Conservation (phyloP, 2,888 invertebrate genomes). For the Sthenelais limicola region DNA sequence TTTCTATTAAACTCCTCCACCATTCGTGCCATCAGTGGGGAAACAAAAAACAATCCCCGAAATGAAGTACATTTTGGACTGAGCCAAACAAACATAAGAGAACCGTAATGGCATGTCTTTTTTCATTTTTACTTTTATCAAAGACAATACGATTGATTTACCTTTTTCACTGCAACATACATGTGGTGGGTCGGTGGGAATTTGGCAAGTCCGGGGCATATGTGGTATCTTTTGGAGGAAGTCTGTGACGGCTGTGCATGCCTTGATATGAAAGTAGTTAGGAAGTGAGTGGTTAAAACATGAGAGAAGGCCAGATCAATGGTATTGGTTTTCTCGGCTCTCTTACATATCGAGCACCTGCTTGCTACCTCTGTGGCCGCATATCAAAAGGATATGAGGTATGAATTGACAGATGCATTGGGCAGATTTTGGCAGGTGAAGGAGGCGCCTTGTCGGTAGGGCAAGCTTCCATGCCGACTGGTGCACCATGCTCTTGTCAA, state of each 20-base stretch:
- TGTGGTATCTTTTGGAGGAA: not conserved
- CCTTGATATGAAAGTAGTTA: not conserved
- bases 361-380: not conserved
- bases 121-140: too few relatives aligned
- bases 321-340: constrained; percentile 23
- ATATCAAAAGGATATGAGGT: constrained; percentile 9
- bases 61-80: too few relatives aligned
- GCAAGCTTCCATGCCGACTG: too few relatives aligned
- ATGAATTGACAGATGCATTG: not conserved
- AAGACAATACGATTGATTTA: constrained; percentile 29
- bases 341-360: not conserved
- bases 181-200: constrained; percentile 6
- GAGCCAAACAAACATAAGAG: too few relatives aligned
- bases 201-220: not conserved
- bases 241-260: constrained; percentile 1
- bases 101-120: too few relatives aligned
- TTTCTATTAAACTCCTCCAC: too few relatives aligned
- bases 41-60: too few relatives aligned
- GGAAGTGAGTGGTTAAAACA: constrained; percentile 5
- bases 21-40: too few relatives aligned
- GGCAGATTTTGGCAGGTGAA: not conserved
- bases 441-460: too few relatives aligned
- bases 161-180: not conserved
- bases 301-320: constrained; percentile 17
- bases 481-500: too few relatives aligned